Evolutionary conservation across 2,888 invertebrate genomes (phyloP), one percentile per base, ranked within the genome.

Genomic region (Ophonus ardosiacus): DNA sequence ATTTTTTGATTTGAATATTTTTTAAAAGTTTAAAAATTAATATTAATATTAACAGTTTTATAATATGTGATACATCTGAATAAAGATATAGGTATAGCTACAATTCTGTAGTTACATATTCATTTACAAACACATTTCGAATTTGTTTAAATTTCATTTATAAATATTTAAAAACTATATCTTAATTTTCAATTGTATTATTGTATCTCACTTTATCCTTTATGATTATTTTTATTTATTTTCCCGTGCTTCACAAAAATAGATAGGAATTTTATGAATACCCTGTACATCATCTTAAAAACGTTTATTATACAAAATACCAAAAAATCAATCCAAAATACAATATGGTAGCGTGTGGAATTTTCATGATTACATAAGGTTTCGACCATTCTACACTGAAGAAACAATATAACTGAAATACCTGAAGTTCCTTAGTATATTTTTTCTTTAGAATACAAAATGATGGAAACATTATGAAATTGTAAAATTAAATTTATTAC

Each of bases 291-390:
- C 13, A 13, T 51, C 0, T 8, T 6, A 59, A 59, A 59, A 59
- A 59, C 21, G 63, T 63, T 24, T 63, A 63, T 24, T 63, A 63
- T 63, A 63, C 18, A 63, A 63, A 59, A 59, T 59, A 17, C n/a
- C 17, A 59, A 59, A 59, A 31, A 31, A 31, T 24, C 24, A 24
- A 57, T 59, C 7, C 17, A 17, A 59, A 7, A 59, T 7, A 59
- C 56, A 10, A 56, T 56, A 51, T 51, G 43, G 43, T 10, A 51
- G 43, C 43, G 43, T 5, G 13, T 51, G 43, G 13, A 51, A 31
- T 31, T 31, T 59, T 17, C n/a, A 59, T 59, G 15, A 15, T 31
- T 31, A 59, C 59, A 59, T 59, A 59, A 59, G 15, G 17, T 59
- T 59, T 59, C 59, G n/a, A 59, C 59, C 59, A 59, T 59, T 59